phyloP scores from a whole-genome alignment of 2,797 vertebrate species.

The Dicrostonyx torquatus region DNA sequence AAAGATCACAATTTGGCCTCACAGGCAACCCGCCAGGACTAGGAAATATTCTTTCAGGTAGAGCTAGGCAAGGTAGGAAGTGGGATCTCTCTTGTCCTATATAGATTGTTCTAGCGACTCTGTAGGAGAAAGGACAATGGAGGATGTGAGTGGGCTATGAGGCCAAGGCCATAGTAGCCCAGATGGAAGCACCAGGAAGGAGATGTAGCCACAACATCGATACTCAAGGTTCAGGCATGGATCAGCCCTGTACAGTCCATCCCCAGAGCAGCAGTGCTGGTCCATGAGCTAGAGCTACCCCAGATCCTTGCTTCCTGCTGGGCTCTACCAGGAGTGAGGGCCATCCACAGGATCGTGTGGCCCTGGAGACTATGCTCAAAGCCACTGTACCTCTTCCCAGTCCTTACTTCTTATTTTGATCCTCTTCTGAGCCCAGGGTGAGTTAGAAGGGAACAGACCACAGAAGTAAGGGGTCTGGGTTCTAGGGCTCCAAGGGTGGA shows the following conservation, averaged over 20 bases:
- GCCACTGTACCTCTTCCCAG: background rate
- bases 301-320: background rate
- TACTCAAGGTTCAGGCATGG: background rate
- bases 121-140: background rate
- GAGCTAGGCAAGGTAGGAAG: background rate
- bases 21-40: background rate
- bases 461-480: background rate
- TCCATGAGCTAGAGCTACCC: background rate
- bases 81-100: background rate
- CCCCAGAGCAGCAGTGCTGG: background rate
- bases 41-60: background rate
- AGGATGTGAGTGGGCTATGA: background rate
- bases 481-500: background rate
- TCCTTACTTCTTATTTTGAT: accelerated
- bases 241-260: background rate
- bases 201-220: accelerated
- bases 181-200: background rate
- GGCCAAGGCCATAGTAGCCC: background rate
- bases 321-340: background rate
- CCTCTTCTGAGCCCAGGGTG: background rate
- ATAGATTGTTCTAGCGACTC: background rate
- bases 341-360: background rate
- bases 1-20: background rate
- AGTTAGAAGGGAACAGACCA: too few relatives aligned
- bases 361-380: background rate